Evolutionary conservation across 1,140 invertebrate genomes (phyloP).

Genomic region (Drosophila malerkotliana): DNA sequence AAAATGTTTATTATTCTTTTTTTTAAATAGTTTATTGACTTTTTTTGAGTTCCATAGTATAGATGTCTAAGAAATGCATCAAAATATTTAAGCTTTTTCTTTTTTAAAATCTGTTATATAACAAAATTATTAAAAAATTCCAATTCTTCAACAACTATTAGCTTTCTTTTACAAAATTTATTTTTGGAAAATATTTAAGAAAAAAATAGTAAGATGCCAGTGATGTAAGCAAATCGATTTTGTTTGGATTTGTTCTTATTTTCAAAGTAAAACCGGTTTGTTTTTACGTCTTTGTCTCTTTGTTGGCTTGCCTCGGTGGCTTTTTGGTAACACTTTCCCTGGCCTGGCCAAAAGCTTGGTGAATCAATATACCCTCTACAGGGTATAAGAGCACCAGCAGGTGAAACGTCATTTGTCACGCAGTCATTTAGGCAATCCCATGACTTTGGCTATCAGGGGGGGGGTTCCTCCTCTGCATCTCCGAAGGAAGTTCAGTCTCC

Average conservation of each 20-base stretch:
- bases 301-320: neutral
- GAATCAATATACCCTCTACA: neutral
- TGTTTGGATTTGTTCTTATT: neutral
- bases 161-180: neutral
- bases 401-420: conserved; percentile 21
- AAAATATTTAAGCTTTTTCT: no score
- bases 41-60: no score
- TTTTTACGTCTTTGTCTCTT: neutral
- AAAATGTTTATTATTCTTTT: no score
- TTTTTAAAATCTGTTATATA: no score
- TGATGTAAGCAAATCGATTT: conserved; percentile 1
- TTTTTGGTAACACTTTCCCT: neutral
- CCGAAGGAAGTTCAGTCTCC: conserved; percentile 20
- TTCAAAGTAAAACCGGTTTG: neutral
- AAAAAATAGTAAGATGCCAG: neutral
- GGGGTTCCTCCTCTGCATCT: conserved; percentile 1
- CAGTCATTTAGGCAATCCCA: conserved; percentile 1
- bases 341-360: neutral
- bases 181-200: neutral
- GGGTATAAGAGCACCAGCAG: conserved; percentile 12
- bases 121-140: no score
- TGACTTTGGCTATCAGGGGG: neutral
- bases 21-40: no score
- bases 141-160: no score
- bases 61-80: no score